These are phyloP conservation scores for Holocentrus rufus DNA, from an alignment of 2,797 vertebrate species.

Conservation along the genomic window DNA sequence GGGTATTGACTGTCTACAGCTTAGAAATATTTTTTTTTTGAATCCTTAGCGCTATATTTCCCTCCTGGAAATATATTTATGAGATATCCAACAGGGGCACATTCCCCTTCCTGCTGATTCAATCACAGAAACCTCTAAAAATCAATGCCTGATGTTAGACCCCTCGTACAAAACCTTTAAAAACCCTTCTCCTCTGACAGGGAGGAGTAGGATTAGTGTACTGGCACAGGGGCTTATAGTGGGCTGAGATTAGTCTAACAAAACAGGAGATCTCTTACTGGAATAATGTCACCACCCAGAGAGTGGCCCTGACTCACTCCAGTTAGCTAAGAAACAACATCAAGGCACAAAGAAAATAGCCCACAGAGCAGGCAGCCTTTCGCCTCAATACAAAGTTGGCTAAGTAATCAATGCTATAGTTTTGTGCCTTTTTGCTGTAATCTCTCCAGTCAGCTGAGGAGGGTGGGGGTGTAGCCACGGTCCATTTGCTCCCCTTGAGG, in stretches of 20 bases:
- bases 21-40: slow-evolving; percentile 7
- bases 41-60: slow-evolving; percentile 31
- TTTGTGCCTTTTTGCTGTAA: neutral
- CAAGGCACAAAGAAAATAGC: slow-evolving; percentile 28
- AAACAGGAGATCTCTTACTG: slow-evolving; percentile 70
- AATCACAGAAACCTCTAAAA: slow-evolving; percentile 69
- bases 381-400: slow-evolving; percentile 4
- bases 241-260: slow-evolving; percentile 69
- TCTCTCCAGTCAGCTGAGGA: slow-evolving; percentile 10
- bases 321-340: slow-evolving; percentile 44
- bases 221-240: slow-evolving; percentile 39
- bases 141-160: slow-evolving; percentile 64
- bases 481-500: slow-evolving; percentile 19
- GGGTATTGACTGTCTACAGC: slow-evolving; percentile 34
- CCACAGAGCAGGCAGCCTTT: slow-evolving; percentile 26
- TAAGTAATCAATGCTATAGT: slow-evolving; percentile 8
- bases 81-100: slow-evolving; percentile 64
- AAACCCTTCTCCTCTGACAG: slow-evolving; percentile 61
- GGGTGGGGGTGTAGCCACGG: too few species aligned
- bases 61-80: slow-evolving; percentile 56
- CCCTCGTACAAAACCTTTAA: slow-evolving; percentile 56
- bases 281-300: slow-evolving; percentile 68
- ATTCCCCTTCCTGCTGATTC: slow-evolving; percentile 76
- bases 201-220: slow-evolving; percentile 72
- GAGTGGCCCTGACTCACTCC: slow-evolving; percentile 44